A percentile compares a stretch with the other conserved stretches of the same genome.
Conservation (phyloP, 2,888 invertebrate genomes). For the Sarcophaga rosellei region DNA sequence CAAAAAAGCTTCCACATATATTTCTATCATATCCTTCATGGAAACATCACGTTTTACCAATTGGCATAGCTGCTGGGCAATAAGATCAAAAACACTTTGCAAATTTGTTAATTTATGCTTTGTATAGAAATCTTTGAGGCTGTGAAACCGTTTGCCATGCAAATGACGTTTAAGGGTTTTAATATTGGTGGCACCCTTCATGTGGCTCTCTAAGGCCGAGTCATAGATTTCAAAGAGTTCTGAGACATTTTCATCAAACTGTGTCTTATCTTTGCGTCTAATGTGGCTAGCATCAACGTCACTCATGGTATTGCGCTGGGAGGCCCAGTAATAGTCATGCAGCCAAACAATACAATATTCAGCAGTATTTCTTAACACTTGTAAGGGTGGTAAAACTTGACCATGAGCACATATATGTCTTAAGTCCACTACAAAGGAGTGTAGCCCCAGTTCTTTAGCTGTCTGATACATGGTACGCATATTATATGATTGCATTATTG, state of each 20-base stretch:
- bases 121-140: slow-evolving; percentile 72
- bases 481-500: slow-evolving; percentile 77
- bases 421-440: slow-evolving; percentile 80
- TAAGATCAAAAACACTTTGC: slow-evolving; percentile 63
- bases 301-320: slow-evolving; percentile 73
- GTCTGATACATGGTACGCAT: slow-evolving; percentile 80
- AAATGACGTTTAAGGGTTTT: slow-evolving; percentile 73
- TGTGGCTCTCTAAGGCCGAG: slow-evolving; percentile 72
- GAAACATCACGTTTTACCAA: slow-evolving; percentile 72
- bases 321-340: slow-evolving; percentile 78
- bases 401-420: slow-evolving; percentile 81
- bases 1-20: slow-evolving; percentile 73
- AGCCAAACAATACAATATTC: slow-evolving; percentile 78
- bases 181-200: slow-evolving; percentile 73
- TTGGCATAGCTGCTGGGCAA: slow-evolving; percentile 70
- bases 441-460: slow-evolving; percentile 77
- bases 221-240: slow-evolving; percentile 76
- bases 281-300: slow-evolving; percentile 75
- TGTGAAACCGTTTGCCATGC: slow-evolving; percentile 72
- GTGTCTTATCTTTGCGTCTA: slow-evolving; percentile 72
- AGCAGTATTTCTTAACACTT: slow-evolving; percentile 75
- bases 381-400: slow-evolving; percentile 76
- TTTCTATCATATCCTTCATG: slow-evolving; percentile 74
- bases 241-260: slow-evolving; percentile 74
- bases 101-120: slow-evolving; percentile 67